These are phyloP conservation scores for Pogoniulus pusillus DNA, from an alignment of 2,797 vertebrate genomes.

Conservation along the genomic window DNA sequence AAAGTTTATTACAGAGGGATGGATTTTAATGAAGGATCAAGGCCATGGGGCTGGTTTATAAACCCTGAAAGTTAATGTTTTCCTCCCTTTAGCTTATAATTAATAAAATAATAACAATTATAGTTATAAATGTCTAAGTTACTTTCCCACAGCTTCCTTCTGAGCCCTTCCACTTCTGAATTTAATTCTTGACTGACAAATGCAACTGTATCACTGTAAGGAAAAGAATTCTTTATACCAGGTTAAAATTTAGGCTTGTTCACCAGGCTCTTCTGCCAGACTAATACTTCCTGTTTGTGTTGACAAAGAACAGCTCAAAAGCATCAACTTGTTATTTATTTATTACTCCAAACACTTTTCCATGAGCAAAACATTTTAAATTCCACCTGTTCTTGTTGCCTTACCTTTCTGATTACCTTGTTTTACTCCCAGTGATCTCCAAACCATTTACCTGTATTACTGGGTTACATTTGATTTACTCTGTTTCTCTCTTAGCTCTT, in stretches of 20 bases:
- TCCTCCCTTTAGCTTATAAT: not conserved
- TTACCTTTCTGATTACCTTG: not conserved
- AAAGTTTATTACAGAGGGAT: not conserved
- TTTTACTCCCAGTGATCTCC: not conserved
- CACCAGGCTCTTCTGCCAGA: not conserved
- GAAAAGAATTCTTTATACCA: not conserved
- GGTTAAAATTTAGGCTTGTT: not conserved
- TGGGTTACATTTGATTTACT: not conserved
- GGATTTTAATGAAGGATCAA: not conserved
- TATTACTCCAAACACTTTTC: not conserved
- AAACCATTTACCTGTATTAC: not conserved
- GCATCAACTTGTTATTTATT: not conserved
- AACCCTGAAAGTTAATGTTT: not conserved
- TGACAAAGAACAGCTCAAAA: constrained; percentile 4
- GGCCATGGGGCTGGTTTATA: not conserved
- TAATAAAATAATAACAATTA: not conserved
- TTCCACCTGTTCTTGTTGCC: constrained; percentile 1
- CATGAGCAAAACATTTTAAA: not conserved
- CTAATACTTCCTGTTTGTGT: not conserved
- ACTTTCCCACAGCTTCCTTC: not conserved
- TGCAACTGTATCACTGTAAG: not conserved
- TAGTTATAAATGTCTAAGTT: not conserved
- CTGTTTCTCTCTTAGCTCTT: not conserved
- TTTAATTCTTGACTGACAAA: not conserved
- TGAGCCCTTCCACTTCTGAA: not conserved